These are phyloP conservation scores for Leptinotarsa juncta DNA, from an alignment of 2,888 invertebrate genomes.

Conservation along the genomic window DNA sequence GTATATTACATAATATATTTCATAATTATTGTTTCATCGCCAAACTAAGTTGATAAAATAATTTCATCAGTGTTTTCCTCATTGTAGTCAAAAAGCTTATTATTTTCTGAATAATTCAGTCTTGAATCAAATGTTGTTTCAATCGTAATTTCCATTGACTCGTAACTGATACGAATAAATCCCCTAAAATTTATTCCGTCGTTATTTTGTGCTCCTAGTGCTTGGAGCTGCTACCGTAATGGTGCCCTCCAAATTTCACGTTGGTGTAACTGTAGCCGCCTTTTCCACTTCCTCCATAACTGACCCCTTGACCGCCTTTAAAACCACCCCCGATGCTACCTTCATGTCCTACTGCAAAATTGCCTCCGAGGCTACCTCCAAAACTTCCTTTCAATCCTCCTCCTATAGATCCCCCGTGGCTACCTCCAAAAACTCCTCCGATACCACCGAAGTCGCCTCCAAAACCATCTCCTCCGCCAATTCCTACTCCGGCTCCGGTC, in stretches of 20 bases:
- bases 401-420: too few species aligned
- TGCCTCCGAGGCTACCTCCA: slow-evolving; percentile 37
- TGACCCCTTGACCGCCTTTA: slow-evolving; percentile 25
- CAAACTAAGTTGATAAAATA: too few species aligned
- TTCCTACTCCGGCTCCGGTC: slow-evolving; percentile 27
- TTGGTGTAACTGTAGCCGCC: slow-evolving; percentile 57
- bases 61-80: too few species aligned
- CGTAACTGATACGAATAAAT: too few species aligned
- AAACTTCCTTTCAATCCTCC: too few species aligned
- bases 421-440: slow-evolving; percentile 55
- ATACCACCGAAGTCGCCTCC: slow-evolving; percentile 34
- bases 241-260: slow-evolving; percentile 55
- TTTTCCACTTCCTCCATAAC: slow-evolving; percentile 40
- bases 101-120: too few species aligned
- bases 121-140: too few species aligned
- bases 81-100: too few species aligned
- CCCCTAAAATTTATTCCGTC: not conserved
- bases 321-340: slow-evolving; percentile 27
- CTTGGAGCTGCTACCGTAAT: slow-evolving; percentile 52
- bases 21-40: too few species aligned
- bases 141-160: too few species aligned
- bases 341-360: slow-evolving; percentile 24
- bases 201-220: slow-evolving; percentile 35
- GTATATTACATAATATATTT: too few species aligned
- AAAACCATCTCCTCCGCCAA: slow-evolving; percentile 20